These are phyloP conservation scores for Rhaphigaster nebulosa DNA, from an alignment of 2,888 invertebrate species.

Conservation along the genomic window DNA sequence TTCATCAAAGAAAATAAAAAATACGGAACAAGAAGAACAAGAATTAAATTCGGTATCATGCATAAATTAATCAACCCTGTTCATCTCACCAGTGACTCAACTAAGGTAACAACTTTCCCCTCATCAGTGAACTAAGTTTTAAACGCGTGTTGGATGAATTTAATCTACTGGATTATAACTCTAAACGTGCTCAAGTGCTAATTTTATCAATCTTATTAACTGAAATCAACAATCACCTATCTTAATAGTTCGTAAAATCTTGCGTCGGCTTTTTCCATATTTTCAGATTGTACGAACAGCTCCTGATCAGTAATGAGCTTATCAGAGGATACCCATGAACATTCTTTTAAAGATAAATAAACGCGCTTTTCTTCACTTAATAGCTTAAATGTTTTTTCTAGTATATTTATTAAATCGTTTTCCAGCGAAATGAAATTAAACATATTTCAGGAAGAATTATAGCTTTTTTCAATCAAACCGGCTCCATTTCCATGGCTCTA, in stretches of 20 bases:
- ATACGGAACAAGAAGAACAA: not conserved
- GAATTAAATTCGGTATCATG: not conserved
- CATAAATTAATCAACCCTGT: not conserved
- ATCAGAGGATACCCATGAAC: too few species aligned
- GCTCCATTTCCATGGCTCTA: too few species aligned
- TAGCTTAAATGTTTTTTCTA: too few species aligned
- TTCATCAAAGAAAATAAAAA: not conserved
- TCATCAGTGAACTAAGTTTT: not conserved
- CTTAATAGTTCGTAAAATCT: not conserved
- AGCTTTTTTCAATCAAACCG: too few species aligned
- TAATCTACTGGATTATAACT: slow-evolving; percentile 4
- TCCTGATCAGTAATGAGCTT: not conserved
- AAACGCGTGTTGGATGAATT: slow-evolving; percentile 10
- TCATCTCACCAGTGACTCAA: not conserved
- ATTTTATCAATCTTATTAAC: not conserved
- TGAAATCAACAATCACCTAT: not conserved
- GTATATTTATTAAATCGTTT: too few species aligned
- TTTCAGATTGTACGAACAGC: not conserved
- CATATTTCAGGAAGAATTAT: too few species aligned
- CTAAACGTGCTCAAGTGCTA: not conserved
- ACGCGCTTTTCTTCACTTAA: too few species aligned
- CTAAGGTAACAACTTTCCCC: not conserved
- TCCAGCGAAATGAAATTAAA: too few species aligned
- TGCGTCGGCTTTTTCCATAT: too few species aligned
- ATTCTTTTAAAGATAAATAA: too few species aligned